These are phyloP conservation scores for Amiota mariae DNA, from an alignment of 2,888 invertebrate species.

Conservation along the genomic window DNA sequence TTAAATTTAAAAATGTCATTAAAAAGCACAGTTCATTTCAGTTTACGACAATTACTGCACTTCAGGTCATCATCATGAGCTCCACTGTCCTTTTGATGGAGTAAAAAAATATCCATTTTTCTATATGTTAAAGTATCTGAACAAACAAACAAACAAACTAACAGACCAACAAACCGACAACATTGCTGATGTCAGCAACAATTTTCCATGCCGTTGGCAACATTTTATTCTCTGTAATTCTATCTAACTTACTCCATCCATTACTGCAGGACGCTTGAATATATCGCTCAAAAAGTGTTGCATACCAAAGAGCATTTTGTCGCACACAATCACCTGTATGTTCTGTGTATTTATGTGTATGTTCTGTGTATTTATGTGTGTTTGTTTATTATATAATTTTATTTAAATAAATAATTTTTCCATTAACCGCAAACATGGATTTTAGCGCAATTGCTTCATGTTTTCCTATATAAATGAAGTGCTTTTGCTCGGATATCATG, in stretches of 20 bases:
- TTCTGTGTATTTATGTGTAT: not conserved
- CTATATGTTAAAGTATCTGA: not conserved
- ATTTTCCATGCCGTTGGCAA: conserved; percentile 36
- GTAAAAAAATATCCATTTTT: not conserved
- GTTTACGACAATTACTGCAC: not conserved
- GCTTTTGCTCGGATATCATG: not conserved
- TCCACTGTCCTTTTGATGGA: not conserved
- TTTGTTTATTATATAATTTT: conserved; percentile 50
- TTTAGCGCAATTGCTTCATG: conserved; percentile 58
- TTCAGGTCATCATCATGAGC: not conserved
- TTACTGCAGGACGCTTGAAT: not conserved
- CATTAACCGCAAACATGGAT: conserved; percentile 63
- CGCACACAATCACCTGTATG: not conserved
- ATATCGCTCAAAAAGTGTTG: not conserved
- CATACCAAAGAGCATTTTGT: conserved; percentile 1
- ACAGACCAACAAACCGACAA: conserved; percentile 9
- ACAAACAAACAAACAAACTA: conserved; percentile 5
- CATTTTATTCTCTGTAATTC: not conserved
- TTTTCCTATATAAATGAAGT: conserved; percentile 5
- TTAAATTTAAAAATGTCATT: too few species aligned
- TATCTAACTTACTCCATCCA: not conserved
- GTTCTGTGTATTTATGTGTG: not conserved
- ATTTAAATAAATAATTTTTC: conserved; percentile 64
- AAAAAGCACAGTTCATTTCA: not conserved
- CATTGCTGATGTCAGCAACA: conserved; percentile 51